A percentile compares a stretch with the other conserved stretches of the same genome.
Conservation (phyloP, 2,888 invertebrate species). For the Atrina japonica region DNA sequence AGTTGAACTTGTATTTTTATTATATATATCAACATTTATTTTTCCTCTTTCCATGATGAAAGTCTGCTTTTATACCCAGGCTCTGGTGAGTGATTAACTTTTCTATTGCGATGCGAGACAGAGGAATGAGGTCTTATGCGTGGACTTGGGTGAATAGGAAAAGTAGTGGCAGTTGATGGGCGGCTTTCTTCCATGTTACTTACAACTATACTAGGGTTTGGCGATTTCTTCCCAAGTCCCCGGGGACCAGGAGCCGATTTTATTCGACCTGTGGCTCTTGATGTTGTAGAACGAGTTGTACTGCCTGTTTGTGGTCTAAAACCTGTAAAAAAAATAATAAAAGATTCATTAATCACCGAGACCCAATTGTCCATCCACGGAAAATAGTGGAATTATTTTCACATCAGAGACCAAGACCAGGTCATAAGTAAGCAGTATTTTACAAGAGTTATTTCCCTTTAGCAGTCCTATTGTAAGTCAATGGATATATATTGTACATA, state of each 20-base stretch:
- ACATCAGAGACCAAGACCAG: no score
- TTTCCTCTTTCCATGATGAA: constrained; percentile 56
- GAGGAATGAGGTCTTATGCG: constrained; percentile 48
- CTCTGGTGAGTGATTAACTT: constrained; percentile 54
- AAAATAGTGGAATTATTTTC: no score
- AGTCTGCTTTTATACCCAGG: constrained; percentile 55
- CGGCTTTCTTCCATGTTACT: constrained; percentile 53
- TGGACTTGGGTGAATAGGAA: constrained; percentile 22
- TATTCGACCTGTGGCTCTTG: constrained; percentile 43
- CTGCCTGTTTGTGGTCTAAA: constrained; percentile 54
- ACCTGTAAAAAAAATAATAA: constrained; percentile 28
- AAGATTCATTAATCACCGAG: not conserved
- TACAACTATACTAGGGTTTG: constrained; percentile 49
- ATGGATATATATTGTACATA: no score
- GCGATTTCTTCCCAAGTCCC: constrained; percentile 53
- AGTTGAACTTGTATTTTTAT: no score
- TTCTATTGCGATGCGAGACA: constrained; percentile 42
- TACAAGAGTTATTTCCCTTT: no score
- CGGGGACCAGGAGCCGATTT: constrained; percentile 59
- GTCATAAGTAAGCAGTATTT: no score
- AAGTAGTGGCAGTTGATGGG: constrained; percentile 45
- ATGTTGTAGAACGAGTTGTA: constrained; percentile 41
- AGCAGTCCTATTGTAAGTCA: no score
- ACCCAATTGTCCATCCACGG: not conserved
- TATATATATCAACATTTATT: no score